phyloP scores from a whole-genome alignment of 2,888 invertebrate genomes.

The Agelastica alni region DNA sequence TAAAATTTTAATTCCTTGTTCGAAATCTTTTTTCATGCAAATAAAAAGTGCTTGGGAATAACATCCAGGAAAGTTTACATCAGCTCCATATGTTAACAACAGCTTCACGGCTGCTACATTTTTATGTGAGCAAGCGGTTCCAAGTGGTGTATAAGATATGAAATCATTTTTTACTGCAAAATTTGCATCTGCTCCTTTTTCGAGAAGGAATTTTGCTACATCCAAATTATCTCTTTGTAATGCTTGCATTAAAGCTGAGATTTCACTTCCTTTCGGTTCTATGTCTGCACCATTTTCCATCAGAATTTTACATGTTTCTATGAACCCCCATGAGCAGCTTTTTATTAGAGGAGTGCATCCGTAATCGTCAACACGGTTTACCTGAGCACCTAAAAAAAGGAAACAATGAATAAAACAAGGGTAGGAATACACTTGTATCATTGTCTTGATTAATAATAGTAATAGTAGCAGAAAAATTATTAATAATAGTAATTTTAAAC shows the following conservation, averaged over 20 bases:
- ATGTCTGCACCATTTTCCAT: slow-evolving; percentile 9
- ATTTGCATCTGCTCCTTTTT: slow-evolving; percentile 9
- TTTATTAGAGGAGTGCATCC: slow-evolving; percentile 18
- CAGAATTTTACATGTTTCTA: slow-evolving; percentile 14
- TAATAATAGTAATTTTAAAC: too few species aligned
- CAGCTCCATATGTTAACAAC: slow-evolving; percentile 9
- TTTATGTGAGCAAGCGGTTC: slow-evolving; percentile 1
- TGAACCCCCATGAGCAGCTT: slow-evolving; percentile 19
- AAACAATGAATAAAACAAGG: too few species aligned
- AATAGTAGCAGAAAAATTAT: too few species aligned
- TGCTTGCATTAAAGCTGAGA: neutral
- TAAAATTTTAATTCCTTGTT: slow-evolving; percentile 7
- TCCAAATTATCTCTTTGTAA: neutral
- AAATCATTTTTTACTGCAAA: neutral
- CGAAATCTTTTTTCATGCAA: slow-evolving; percentile 13
- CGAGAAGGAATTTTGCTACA: slow-evolving; percentile 1
- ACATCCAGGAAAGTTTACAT: slow-evolving; percentile 18
- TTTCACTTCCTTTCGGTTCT: neutral
- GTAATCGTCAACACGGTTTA: slow-evolving; percentile 13
- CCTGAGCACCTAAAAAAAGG: slow-evolving; percentile 8
- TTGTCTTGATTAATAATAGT: too few species aligned
- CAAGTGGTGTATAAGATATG: neutral
- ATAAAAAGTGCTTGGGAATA: slow-evolving; percentile 11
- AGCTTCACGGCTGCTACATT: slow-evolving; percentile 2
- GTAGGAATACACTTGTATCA: too few species aligned